phyloP scores from a whole-genome alignment of 2,113 vertebrate species.

The Carassius gibelio region DNA sequence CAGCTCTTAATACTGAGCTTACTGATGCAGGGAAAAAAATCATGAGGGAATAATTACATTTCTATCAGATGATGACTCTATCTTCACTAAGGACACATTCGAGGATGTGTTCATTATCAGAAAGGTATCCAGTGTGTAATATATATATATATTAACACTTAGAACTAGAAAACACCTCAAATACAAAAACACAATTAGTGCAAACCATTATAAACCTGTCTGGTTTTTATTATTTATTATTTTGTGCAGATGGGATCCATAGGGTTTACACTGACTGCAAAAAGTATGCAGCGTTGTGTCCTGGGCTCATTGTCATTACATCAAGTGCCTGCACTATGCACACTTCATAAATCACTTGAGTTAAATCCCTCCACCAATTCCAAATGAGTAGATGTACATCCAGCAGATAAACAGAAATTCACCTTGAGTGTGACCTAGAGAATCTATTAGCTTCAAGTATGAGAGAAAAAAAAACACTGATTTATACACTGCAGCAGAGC shows the following conservation, averaged over 20 bases:
- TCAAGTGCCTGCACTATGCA: background rate
- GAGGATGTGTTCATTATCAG: conserved; percentile 13
- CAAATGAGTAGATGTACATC: background rate
- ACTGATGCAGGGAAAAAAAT: background rate
- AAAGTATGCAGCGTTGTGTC: background rate
- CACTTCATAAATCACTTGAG: conserved; percentile 18
- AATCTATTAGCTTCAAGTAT: background rate
- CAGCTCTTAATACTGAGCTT: conserved; percentile 25
- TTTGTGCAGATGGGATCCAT: background rate
- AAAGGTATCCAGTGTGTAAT: background rate
- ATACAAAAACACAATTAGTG: background rate
- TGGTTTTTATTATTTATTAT: background rate
- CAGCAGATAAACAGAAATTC: conserved; percentile 18
- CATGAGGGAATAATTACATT: conserved; percentile 24
- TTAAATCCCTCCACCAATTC: background rate
- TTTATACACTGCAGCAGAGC: background rate
- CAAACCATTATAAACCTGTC: background rate
- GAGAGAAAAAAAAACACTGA: background rate
- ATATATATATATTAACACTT: background rate
- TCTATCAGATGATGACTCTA: conserved; percentile 32
- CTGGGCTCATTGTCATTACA: background rate
- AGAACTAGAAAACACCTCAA: background rate
- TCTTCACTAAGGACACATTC: background rate
- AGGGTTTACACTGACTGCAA: background rate
- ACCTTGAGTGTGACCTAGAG: conserved; percentile 30